phyloP scores from a whole-genome alignment of 2,797 vertebrate species.

The Alouatta caraya region DNA sequence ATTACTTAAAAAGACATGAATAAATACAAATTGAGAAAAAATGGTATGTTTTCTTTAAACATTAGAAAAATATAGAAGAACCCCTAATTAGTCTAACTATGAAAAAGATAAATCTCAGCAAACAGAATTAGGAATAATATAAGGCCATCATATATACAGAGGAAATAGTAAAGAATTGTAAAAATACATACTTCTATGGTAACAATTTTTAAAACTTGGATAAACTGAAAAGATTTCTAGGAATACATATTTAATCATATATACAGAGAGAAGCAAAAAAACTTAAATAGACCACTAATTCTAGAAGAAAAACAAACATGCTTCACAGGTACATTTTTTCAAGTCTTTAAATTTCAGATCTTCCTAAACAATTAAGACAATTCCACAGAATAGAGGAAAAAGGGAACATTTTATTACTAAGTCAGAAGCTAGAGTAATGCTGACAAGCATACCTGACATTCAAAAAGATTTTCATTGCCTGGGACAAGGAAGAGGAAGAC shows the following conservation, averaged over 20 bases:
- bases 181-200: neutral
- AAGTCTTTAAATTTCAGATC: constrained; percentile 24
- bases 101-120: constrained; percentile 11
- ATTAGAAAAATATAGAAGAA: constrained; percentile 15
- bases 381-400: neutral
- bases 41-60: neutral
- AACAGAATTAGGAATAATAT: constrained; percentile 22
- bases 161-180: constrained; percentile 9
- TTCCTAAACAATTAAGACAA: constrained; percentile 34
- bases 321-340: neutral
- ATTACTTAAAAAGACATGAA: neutral
- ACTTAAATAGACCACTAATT: neutral
- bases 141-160: neutral
- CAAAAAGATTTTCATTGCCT: constrained; percentile 16
- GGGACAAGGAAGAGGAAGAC: neutral
- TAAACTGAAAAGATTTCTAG: neutral
- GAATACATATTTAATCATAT: neutral
- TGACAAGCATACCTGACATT: neutral
- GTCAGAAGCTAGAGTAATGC: constrained; percentile 23
- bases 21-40: neutral
- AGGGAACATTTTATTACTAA: constrained; percentile 24
- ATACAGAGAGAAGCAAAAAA: constrained; percentile 21
- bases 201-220: constrained; percentile 10
- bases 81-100: neutral
- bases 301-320: neutral